Conservation (phyloP, 2,113 vertebrate genomes). For the Leucopsar rothschildi region DNA sequence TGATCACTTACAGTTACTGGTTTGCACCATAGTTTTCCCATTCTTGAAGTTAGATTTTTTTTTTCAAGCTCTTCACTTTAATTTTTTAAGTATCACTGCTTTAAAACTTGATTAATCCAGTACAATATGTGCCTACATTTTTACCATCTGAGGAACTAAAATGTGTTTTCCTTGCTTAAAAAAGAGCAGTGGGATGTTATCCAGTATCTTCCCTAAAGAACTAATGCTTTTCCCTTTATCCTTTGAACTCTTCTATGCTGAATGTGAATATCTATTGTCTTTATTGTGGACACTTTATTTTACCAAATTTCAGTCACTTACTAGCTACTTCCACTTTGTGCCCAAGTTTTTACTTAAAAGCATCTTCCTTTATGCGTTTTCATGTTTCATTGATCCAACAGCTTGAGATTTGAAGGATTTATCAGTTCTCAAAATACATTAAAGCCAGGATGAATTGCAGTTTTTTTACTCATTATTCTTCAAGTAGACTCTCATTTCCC, state of each 20-base stretch:
- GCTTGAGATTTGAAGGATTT: neutral
- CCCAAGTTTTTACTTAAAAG: neutral
- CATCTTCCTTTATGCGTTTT: neutral
- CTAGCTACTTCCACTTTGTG: neutral
- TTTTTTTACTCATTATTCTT: neutral
- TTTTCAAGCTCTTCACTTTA: neutral
- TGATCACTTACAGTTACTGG: neutral
- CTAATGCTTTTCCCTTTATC: neutral
- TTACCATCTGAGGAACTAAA: neutral
- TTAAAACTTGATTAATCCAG: neutral
- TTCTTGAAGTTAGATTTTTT: neutral
- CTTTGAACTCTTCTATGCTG: neutral
- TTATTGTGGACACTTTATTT: neutral
- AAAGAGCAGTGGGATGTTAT: neutral
- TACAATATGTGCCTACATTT: neutral
- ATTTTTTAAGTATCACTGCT: neutral
- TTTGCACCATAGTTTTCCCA: neutral
- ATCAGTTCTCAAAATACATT: neutral
- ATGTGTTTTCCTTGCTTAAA: neutral
- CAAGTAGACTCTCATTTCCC: neutral
- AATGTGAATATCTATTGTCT: neutral
- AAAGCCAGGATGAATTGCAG: neutral
- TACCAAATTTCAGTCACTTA: neutral
- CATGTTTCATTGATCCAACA: neutral
- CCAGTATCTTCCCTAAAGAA: neutral